Evolutionary conservation across 2,888 invertebrate species (phyloP), one percentile per base, ranked within the genome.

Genomic region (Asteroscopus sphinx): DNA sequence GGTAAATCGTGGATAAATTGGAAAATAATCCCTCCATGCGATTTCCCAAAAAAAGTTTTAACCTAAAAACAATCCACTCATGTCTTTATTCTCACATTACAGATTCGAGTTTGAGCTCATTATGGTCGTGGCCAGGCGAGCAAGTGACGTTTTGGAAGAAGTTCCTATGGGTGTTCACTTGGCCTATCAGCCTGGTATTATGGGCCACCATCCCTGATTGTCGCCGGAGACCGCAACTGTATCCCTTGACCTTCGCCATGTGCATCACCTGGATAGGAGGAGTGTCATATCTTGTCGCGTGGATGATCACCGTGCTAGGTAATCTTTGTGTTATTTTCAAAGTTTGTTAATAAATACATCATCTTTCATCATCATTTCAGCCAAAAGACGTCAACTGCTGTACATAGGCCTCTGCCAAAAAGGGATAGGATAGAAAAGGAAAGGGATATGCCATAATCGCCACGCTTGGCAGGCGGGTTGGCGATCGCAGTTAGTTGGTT

Each of bases 301-400:
- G 98, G 97, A 96, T 97, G 80, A 97, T 98, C 51, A 96, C 98
- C 51, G 94, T 96, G 37, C 94, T 98, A 57, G 98, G 98, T 97
- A 47, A 30, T 13, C n/a, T n/a, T 21, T 4, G 6, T 21, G 2
- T 21, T 21, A 21, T 21, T 2, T 21, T 21, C 2, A 21, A 21
- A 4, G 25, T 25, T 25, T 25, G 25, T 25, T 25, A n/a, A n/a
- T n/a, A n/a, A n/a, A n/a, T n/a, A n/a, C n/a, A n/a, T n/a, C n/a
- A n/a, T n/a, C n/a, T n/a, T n/a, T n/a, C n/a, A n/a, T n/a, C n/a
- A n/a, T n/a, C n/a, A n/a, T 21, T 21, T 21, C 21, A 21, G 21
- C 4, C 21, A n/a, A n/a, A n/a, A n/a, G n/a, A n/a, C n/a, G n/a
- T n/a, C n/a, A n/a, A n/a, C n/a, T n/a, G n/a, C n/a, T n/a, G n/a